These are phyloP conservation scores for Meiosimyza decipiens DNA, from an alignment of 2,888 invertebrate species.

Conservation along the genomic window DNA sequence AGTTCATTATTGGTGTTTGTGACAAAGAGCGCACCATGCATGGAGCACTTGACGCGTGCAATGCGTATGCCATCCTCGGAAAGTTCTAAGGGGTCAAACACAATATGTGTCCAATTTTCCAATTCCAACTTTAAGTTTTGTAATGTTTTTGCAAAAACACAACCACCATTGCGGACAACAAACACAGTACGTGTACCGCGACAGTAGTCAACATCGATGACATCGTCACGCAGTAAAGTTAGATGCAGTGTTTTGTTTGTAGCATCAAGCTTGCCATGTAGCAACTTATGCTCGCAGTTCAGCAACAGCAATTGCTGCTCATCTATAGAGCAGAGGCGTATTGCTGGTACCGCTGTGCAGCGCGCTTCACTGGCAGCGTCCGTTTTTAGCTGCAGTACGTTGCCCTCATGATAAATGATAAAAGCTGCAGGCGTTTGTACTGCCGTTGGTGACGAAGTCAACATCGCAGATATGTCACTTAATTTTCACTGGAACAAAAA, in stretches of 20 bases:
- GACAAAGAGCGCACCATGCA: slow-evolving; percentile 62
- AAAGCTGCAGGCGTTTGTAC: slow-evolving; percentile 46
- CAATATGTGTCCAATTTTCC: slow-evolving; percentile 55
- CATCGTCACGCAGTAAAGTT: slow-evolving; percentile 48
- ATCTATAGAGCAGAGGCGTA: slow-evolving; percentile 48
- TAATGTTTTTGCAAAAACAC: slow-evolving; percentile 43
- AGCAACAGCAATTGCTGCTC: slow-evolving; percentile 47
- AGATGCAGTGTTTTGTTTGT: slow-evolving; percentile 43
- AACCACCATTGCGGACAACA: slow-evolving; percentile 48
- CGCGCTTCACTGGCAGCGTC: background rate
- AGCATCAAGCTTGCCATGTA: slow-evolving; percentile 41
- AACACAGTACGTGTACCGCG: slow-evolving; percentile 49
- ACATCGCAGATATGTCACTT: background rate
- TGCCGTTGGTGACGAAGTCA: background rate
- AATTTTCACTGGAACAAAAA: slow-evolving; percentile 15
- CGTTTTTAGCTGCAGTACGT: slow-evolving; percentile 52
- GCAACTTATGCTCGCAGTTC: slow-evolving; percentile 52
- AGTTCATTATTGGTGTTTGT: slow-evolving; percentile 54
- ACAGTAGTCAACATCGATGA: slow-evolving; percentile 57
- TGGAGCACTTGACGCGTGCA: slow-evolving; percentile 60
- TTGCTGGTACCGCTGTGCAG: slow-evolving; percentile 45
- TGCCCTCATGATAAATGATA: slow-evolving; percentile 48
- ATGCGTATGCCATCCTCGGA: slow-evolving; percentile 59
- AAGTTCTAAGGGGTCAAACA: slow-evolving; percentile 62
- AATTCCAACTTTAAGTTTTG: slow-evolving; percentile 34